Percentiles rank a stretch among this genome's conserved stretches.
These are phyloP conservation scores for Cheilosia vernalis DNA, from an alignment of 2,888 invertebrate species.

Conservation along the genomic window DNA sequence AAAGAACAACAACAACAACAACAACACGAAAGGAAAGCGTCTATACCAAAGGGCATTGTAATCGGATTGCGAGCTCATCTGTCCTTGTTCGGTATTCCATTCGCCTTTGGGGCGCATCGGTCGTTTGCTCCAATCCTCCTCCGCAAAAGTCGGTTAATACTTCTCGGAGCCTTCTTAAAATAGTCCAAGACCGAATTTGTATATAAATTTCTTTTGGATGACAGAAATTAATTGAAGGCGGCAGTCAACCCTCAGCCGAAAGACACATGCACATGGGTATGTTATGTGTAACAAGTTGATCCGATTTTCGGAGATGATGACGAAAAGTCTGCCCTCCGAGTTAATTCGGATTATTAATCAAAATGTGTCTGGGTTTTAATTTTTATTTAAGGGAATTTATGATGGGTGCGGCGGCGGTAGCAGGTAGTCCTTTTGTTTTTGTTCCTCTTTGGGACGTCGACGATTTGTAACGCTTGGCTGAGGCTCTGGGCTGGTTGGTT, in stretches of 20 bases:
- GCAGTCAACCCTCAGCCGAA: conserved; percentile 12
- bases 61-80: conserved; percentile 67
- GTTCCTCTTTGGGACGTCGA: conserved; percentile 22
- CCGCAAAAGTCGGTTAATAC: conserved; percentile 19
- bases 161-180: conserved; percentile 30
- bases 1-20: conserved; percentile 29
- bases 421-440: conserved; percentile 69
- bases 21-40: conserved; percentile 2
- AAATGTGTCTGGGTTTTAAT: conserved; percentile 50
- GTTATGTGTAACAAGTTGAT: conserved; percentile 58
- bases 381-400: conserved; percentile 42
- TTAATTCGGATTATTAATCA: conserved; percentile 75
- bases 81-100: conserved; percentile 4
- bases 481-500: conserved; percentile 12
- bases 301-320: conserved; percentile 71
- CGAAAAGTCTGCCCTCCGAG: conserved; percentile 70
- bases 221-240: conserved; percentile 71
- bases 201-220: conserved; percentile 41
- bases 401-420: conserved; percentile 45
- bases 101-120: neutral
- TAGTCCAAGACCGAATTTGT: conserved; percentile 42
- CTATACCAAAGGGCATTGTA: conserved; percentile 49
- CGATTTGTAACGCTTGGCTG: conserved; percentile 70
- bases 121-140: conserved; percentile 26
- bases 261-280: conserved; percentile 7